Conservation (phyloP, 2,113 vertebrate species). For the Bambusicola thoracicus region DNA sequence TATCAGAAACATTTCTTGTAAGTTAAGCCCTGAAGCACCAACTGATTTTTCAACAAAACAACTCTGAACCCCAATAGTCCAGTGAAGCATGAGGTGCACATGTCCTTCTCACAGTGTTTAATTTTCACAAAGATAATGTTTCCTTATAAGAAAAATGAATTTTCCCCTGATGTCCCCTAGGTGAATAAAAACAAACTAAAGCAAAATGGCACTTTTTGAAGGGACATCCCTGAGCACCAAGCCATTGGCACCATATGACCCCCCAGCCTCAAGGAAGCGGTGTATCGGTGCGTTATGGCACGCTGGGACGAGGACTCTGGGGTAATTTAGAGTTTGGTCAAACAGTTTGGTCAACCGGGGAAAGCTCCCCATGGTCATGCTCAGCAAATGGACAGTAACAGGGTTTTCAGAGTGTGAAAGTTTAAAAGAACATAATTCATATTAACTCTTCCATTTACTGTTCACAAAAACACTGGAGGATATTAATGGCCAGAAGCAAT, state of each 20-base stretch:
- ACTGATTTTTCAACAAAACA: not conserved
- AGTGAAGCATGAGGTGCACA: not conserved
- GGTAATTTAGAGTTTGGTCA: not conserved
- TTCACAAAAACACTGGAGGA: not conserved
- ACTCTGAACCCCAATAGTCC: fast-evolving
- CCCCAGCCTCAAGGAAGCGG: not conserved
- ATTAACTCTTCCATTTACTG: not conserved
- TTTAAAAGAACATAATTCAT: not conserved
- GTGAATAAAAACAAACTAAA: not conserved
- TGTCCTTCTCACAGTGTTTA: not conserved
- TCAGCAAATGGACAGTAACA: not conserved
- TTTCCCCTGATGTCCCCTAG: not conserved
- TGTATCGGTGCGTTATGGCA: fast-evolving
- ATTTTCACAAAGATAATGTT: not conserved
- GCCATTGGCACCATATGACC: fast-evolving
- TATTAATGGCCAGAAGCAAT: not conserved
- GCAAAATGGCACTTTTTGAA: not conserved
- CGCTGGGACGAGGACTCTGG: not conserved
- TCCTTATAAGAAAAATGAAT: not conserved
- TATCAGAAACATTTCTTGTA: not conserved
- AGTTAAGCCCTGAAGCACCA: not conserved
- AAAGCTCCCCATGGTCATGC: not conserved
- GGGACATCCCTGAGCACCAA: not conserved
- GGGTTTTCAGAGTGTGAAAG: not conserved
- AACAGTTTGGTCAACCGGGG: fast-evolving